Conservation (phyloP, 92 coral and sea anemone genomes). For the Epizoanthus ramosus region DNA sequence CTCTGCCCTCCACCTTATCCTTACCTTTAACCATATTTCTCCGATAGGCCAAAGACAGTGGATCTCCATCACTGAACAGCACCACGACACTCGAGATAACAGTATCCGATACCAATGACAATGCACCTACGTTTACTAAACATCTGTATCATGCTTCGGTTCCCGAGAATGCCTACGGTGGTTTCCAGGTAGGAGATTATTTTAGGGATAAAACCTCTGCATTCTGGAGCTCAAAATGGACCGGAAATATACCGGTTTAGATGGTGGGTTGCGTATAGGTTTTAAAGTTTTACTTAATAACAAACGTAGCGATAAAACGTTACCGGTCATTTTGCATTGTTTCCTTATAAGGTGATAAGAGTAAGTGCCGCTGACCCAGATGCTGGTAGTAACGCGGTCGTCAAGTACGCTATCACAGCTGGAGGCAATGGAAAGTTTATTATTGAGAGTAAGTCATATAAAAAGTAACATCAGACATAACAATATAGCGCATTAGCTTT, state of each 20-base stretch:
- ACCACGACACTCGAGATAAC: slow-evolving; percentile 80
- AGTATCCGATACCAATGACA: slow-evolving; percentile 81
- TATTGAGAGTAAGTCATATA: slow-evolving; percentile 74
- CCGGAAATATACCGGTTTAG: too few species aligned
- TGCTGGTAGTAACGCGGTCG: slow-evolving; percentile 76
- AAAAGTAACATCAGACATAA: too few species aligned
- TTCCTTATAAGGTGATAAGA: slow-evolving; percentile 71
- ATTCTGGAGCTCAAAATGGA: not conserved
- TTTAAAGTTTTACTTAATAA: too few species aligned
- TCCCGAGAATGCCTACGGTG: slow-evolving; percentile 91
- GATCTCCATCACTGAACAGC: slow-evolving; percentile 70
- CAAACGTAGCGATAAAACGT: too few species aligned
- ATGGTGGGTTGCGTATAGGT: not conserved
- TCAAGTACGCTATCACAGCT: slow-evolving; percentile 64
- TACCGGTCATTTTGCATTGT: too few species aligned
- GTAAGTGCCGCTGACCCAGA: slow-evolving; percentile 85
- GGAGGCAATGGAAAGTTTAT: slow-evolving; percentile 85
- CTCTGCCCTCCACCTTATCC: too few species aligned
- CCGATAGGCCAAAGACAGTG: slow-evolving; percentile 83
- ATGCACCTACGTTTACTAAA: slow-evolving; percentile 72
- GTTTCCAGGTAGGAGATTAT: slow-evolving; percentile 67
- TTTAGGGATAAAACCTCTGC: not conserved
- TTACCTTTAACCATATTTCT: not conserved
- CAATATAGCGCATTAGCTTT: too few species aligned
- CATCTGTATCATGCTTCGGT: slow-evolving; percentile 68